Conservation (phyloP, 2,113 vertebrate genomes). For the Mixornis gularis region DNA sequence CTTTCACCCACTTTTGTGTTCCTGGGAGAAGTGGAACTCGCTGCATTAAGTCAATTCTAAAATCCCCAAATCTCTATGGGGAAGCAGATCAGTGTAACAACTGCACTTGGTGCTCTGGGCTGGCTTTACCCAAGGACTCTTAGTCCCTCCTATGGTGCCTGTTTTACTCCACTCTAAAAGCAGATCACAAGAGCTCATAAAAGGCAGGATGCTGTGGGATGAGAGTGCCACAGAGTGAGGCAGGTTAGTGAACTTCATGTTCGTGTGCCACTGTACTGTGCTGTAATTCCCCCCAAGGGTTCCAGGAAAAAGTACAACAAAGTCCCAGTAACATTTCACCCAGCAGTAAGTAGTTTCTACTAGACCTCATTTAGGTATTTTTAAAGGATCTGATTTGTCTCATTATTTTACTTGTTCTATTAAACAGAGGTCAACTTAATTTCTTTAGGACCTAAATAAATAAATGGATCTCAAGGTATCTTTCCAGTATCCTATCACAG, state of each 20-base stretch:
- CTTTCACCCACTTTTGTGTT: background rate
- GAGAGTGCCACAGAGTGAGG: background rate
- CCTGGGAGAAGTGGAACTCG: background rate
- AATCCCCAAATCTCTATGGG: background rate
- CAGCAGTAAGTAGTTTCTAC: background rate
- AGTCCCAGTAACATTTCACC: background rate
- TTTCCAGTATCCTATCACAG: background rate
- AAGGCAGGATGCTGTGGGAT: background rate
- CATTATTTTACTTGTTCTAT: background rate
- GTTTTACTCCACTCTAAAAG: background rate
- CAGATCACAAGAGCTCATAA: background rate
- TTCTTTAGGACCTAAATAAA: background rate
- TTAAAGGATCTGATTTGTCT: background rate
- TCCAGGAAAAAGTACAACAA: background rate
- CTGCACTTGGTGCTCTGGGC: background rate
- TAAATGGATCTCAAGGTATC: background rate
- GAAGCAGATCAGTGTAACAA: background rate
- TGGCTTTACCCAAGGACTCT: background rate
- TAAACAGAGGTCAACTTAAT: background rate
- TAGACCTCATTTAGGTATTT: background rate
- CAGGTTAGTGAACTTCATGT: background rate
- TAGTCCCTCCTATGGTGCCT: background rate
- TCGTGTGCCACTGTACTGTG: accelerated
- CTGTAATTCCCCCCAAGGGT: background rate
- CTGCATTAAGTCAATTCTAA: background rate